phyloP scores from a whole-genome alignment of 1,140 invertebrate species.

The Trichonephila clavata region DNA sequence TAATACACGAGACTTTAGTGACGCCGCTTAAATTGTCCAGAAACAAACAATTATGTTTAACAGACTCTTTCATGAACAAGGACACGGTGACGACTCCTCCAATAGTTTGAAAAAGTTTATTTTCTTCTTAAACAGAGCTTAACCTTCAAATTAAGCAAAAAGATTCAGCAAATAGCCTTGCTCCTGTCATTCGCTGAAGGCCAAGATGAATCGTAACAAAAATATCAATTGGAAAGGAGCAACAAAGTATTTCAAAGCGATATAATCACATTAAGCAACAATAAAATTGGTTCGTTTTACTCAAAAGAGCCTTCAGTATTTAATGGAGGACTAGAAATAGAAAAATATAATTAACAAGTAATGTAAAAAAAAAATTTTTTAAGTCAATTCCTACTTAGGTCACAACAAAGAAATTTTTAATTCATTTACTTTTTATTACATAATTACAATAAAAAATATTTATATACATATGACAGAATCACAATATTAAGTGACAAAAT shows the following conservation, averaged over 20 bases:
- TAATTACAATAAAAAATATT: too few species aligned
- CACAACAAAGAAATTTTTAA: too few species aligned
- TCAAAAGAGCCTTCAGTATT: background rate
- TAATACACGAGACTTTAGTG: background rate
- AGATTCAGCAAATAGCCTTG: background rate
- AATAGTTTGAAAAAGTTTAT: background rate
- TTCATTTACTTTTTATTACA: too few species aligned
- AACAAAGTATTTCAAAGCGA: too few species aligned
- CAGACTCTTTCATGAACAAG: slow-evolving; percentile 13
- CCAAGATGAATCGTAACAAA: background rate
- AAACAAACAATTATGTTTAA: background rate
- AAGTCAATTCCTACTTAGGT: too few species aligned
- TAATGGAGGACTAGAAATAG: too few species aligned
- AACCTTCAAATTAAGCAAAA: slow-evolving; percentile 5
- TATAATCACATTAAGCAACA: background rate
- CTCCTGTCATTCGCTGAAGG: background rate
- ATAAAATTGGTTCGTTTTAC: background rate
- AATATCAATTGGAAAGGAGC: background rate
- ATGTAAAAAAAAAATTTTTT: too few species aligned
- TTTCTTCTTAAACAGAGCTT: background rate
- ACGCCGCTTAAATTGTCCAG: background rate
- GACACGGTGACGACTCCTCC: background rate
- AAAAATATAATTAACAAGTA: too few species aligned
- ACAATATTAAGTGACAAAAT: too few species aligned
- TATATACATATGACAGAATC: too few species aligned